Conservation (phyloP, 2,113 vertebrate genomes). For the human region GRCh38 chr5:135509001-135509500, state of each 20-base stretch:
- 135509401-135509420: neutral
- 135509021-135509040: neutral
- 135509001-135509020: constrained; percentile 45
- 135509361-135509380: neutral
- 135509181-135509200: constrained; percentile 2
- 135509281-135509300: neutral
- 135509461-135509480: neutral
- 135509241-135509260: neutral
- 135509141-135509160: neutral
- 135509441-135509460: neutral
- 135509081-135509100: neutral
- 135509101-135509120: neutral
- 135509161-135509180: constrained; percentile 13
- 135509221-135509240: neutral
- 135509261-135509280: neutral
- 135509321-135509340: neutral
- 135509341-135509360: neutral
- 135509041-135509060: neutral
- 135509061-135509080: neutral
- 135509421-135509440: neutral
- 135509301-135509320: neutral
- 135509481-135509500: neutral
- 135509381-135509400: neutral
- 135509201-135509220: neutral
- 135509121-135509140: neutral